These are phyloP conservation scores for Andrena bucephala DNA, from an alignment of 2,888 invertebrate genomes.

Conservation along the genomic window DNA sequence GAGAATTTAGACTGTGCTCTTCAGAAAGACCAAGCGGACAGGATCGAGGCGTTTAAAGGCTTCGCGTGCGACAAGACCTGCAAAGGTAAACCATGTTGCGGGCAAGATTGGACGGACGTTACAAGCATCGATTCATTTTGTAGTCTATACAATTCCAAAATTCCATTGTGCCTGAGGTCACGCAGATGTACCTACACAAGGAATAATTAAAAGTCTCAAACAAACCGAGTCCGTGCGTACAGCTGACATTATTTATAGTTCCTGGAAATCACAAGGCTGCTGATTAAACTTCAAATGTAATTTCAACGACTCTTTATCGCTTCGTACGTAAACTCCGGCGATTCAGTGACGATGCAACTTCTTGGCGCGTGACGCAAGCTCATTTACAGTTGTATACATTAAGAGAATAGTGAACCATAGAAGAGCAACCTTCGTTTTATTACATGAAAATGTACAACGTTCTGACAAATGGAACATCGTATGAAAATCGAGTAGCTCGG, in stretches of 20 bases:
- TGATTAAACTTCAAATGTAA: not conserved
- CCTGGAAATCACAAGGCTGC: not conserved
- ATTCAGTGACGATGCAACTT: not conserved
- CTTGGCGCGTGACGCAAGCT: not conserved
- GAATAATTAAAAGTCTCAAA: slow-evolving; percentile 6
- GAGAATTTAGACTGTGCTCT: not conserved
- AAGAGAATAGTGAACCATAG: slow-evolving; percentile 8
- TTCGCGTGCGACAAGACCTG: slow-evolving; percentile 29
- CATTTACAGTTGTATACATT: slow-evolving; percentile 1
- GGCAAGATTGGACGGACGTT: slow-evolving; percentile 42
- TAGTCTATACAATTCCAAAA: slow-evolving; percentile 12
- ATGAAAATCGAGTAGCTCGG: slow-evolving; percentile 42
- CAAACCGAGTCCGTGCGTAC: not conserved
- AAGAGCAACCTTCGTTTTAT: slow-evolving; percentile 62
- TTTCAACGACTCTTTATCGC: not conserved
- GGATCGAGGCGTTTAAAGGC: not conserved
- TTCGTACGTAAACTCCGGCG: not conserved
- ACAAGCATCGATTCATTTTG: slow-evolving; percentile 23
- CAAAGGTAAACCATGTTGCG: slow-evolving; percentile 20
- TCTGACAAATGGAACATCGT: slow-evolving; percentile 55
- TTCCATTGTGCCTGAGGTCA: slow-evolving; percentile 15
- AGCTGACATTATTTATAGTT: not conserved
- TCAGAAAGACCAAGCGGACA: slow-evolving; percentile 4
- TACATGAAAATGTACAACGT: slow-evolving; percentile 67
- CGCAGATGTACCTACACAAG: slow-evolving; percentile 17